Base-by-base conservation (phyloP, 2,797 vertebrate genomes). In the Botia almorhae region DNA sequence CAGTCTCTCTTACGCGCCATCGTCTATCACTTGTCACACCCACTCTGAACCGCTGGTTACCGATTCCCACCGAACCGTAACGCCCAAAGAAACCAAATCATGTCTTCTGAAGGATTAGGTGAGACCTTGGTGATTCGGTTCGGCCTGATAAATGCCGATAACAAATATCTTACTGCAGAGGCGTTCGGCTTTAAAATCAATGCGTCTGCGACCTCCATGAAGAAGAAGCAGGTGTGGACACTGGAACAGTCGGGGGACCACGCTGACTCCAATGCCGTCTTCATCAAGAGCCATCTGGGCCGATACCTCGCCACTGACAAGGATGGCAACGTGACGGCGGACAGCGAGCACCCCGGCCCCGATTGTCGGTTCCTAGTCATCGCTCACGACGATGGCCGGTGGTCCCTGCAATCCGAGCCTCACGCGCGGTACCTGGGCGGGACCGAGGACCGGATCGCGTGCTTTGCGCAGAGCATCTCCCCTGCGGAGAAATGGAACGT, bases 161-260 rank as follows among this genome's bases (percentile, higher is more conserved):
- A 95, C 65, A 96, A 96, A 84, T 99, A 99, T 87, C 95, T 99
- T 88, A 99, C 97, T 3, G 97, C 97, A 17, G 97, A 99, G 92
- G 91, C 94, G 4, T 99, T 99, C 86, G 97, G 97, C 17, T 98
- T 98, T 91, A 98, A 97, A 86, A 93, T 99, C 90, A 99, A 98
- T 88, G 97, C 97, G 0, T 98, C 97, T 21, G 97, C 96, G 83
- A 88, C 93, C 89, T 96, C 96, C 92, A 94, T 99, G 93, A 97
- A 97, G 92, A 98, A 98, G 91, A 99, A 98, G 92, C 97, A 98
- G 94, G 96, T 96, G 82, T 99, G 97, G 97, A 97, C 96, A 58
- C 94, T 99, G 92, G 97, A 98, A 92, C 96, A 96, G 90, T 94
- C 94, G 60, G 95, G 93, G 19, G 80, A 81, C 19, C 72, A 70